Conservation (phyloP, 2,797 vertebrate species). For the Malacoctenus gilli region DNA sequence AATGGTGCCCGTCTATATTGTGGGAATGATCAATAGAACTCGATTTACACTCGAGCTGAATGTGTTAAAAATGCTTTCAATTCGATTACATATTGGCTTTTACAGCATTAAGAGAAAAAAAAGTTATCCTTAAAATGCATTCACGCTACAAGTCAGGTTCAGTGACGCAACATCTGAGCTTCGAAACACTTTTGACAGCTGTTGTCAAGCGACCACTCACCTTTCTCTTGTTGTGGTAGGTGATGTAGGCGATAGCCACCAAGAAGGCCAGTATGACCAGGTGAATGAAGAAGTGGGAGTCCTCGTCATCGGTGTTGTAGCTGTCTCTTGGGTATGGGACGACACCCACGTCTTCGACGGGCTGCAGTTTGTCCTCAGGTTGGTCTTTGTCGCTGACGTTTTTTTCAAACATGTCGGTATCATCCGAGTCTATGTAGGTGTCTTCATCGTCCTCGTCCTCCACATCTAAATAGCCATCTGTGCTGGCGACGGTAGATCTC, state of each 20-base stretch:
- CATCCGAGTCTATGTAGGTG: no score
- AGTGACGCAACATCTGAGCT: no score
- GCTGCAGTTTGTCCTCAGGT: background rate
- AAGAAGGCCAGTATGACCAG: constrained; percentile 91
- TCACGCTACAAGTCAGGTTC: no score
- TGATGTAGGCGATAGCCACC: constrained; percentile 91
- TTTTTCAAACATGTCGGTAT: no score
- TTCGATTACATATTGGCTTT: no score
- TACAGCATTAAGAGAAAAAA: no score
- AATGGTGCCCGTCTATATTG: no score
- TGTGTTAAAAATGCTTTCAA: no score
- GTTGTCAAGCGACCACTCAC: constrained; percentile 73
- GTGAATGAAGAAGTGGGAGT: constrained; percentile 95
- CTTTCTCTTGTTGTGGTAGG: constrained; percentile 98
- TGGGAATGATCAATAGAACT: no score
- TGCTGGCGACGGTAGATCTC: fast-evolving
- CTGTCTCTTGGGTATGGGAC: constrained; percentile 60
- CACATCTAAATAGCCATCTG: background rate
- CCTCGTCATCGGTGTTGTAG: constrained; percentile 83
- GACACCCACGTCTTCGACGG: constrained; percentile 8
- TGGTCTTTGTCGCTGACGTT: constrained; percentile 13
- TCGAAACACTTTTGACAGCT: background rate
- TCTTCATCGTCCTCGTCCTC: no score
- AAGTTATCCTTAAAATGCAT: no score
- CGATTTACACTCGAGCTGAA: no score